Conservation (phyloP, 2,113 vertebrate species). For the Lathamus discolor region DNA sequence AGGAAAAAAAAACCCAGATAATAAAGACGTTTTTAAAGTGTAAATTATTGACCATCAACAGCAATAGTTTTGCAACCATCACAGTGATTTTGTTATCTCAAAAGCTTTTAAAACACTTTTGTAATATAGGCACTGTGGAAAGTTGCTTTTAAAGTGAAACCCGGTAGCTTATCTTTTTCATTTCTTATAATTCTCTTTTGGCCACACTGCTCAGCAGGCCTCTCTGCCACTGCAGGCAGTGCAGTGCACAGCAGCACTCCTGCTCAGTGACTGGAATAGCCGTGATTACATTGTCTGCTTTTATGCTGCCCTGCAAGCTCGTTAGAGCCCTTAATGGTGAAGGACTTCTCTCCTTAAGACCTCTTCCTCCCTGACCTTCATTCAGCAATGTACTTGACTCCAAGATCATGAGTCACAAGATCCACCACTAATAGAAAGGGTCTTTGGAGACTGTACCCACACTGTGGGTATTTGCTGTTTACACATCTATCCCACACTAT, state of each 20-base stretch:
- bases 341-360: neutral
- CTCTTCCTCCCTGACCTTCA: neutral
- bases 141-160: neutral
- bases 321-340: neutral
- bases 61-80: neutral
- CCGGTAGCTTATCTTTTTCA: neutral
- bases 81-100: neutral
- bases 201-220: neutral
- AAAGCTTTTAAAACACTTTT: neutral
- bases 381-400: neutral
- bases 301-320: neutral
- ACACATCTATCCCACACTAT: neutral
- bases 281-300: neutral
- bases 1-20: neutral
- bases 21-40: neutral
- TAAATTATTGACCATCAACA: neutral
- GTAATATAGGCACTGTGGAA: neutral
- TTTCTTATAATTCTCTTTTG: neutral
- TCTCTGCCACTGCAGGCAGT: neutral
- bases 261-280: neutral
- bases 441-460: neutral
- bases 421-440: neutral
- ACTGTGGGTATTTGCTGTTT: neutral
- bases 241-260: neutral
- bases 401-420: fast-evolving